Percentiles rank a stretch among this genome's conserved stretches.
These are phyloP conservation scores for Adelges cooleyi DNA, from an alignment of 1,140 invertebrate species.

Conservation along the genomic window DNA sequence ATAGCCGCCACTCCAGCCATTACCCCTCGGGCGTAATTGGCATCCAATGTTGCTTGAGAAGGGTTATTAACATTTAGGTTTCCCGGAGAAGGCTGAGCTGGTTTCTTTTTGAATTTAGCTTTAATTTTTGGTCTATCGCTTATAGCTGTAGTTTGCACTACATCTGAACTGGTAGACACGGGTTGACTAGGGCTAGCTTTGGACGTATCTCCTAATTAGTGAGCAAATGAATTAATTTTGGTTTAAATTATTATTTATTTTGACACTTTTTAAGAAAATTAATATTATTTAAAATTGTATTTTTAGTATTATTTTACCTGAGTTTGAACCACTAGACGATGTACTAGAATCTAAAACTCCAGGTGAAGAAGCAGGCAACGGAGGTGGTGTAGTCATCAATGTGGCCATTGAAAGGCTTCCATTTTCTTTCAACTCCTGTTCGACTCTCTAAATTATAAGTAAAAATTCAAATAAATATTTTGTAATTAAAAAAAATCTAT, in stretches of 20 bases:
- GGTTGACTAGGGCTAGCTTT: conserved; percentile 9
- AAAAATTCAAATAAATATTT: neutral
- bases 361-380: conserved; percentile 36
- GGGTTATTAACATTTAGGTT: conserved; percentile 22
- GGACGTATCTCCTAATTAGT: conserved; percentile 3
- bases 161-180: conserved; percentile 17
- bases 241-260: too few relatives aligned
- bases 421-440: conserved; percentile 59
- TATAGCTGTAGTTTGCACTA: conserved; percentile 53
- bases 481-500: too few relatives aligned
- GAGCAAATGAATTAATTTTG: neutral
- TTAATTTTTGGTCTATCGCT: conserved; percentile 66
- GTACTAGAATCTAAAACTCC: conserved; percentile 36
- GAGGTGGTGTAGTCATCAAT: conserved; percentile 6
- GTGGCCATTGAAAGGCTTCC: conserved; percentile 34
- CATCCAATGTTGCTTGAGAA: conserved; percentile 33
- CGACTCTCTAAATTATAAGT: conserved; percentile 46
- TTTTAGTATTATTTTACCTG: neutral
- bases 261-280: too few relatives aligned
- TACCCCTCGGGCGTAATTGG: conserved; percentile 35
- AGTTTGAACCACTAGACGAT: conserved; percentile 26
- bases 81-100: neutral
- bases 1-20: conserved; percentile 35
- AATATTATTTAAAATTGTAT: too few relatives aligned
- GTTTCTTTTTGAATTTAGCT: conserved; percentile 64